These are phyloP conservation scores for Pipa parva DNA, from an alignment of 2,113 vertebrate species.

Conservation along the genomic window DNA sequence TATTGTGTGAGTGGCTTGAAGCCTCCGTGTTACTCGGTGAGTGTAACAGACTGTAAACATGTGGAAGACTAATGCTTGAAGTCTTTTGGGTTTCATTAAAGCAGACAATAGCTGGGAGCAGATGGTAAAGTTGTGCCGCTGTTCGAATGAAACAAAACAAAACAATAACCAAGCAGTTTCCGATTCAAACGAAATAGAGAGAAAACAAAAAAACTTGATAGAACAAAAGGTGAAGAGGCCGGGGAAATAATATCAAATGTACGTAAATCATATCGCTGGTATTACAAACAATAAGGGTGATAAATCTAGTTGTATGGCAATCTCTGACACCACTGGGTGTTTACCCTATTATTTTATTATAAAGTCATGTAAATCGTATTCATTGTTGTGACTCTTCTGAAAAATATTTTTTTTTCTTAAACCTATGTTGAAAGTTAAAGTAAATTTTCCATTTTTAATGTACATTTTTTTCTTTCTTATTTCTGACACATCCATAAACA, in stretches of 20 bases:
- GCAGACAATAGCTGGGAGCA: background rate
- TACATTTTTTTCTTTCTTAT: too few relatives aligned
- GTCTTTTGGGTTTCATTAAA: background rate
- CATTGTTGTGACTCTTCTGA: background rate
- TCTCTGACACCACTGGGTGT: background rate
- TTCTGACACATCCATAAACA: too few relatives aligned
- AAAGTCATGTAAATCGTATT: too few relatives aligned
- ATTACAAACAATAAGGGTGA: background rate
- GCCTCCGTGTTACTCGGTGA: background rate
- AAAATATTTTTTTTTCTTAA: too few relatives aligned
- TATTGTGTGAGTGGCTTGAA: background rate
- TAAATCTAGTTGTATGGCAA: background rate
- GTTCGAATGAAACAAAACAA: background rate
- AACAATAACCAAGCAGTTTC: background rate
- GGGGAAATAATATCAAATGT: background rate
- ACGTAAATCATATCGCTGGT: background rate
- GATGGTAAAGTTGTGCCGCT: background rate
- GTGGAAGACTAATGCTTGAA: background rate
- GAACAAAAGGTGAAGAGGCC: conserved; percentile 6
- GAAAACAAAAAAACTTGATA: background rate
- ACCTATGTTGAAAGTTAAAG: too few relatives aligned
- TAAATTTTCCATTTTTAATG: too few relatives aligned
- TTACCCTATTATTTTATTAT: too few relatives aligned
- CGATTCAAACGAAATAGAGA: background rate
- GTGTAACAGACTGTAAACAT: background rate